Evolutionary conservation across 2,888 invertebrate species (phyloP).

Genomic region (Microplitis manilae): DNA sequence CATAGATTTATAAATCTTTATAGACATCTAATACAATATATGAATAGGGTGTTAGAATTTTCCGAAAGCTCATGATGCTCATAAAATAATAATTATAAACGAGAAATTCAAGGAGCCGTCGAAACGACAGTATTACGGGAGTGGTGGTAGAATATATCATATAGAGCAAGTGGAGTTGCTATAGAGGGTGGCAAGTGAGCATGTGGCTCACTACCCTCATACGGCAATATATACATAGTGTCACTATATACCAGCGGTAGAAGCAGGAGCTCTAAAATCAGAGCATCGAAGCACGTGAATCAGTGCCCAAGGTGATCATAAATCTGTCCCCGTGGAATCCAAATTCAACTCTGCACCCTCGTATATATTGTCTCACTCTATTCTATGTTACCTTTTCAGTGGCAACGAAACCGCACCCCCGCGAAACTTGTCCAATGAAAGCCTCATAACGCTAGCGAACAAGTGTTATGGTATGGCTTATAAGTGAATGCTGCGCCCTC

Average conservation of each 20-base stretch:
- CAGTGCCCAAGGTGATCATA: constrained; percentile 72
- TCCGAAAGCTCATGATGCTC: constrained; percentile 57
- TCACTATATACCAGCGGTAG: background rate
- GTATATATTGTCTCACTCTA: constrained; percentile 30
- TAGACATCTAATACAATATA: background rate
- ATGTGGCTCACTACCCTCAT: constrained; percentile 59
- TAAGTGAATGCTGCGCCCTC: constrained; percentile 71
- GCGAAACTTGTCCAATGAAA: constrained; percentile 45
- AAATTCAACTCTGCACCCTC: constrained; percentile 45
- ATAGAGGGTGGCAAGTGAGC: constrained; percentile 58
- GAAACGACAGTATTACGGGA: constrained; percentile 37
- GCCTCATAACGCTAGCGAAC: constrained; percentile 69
- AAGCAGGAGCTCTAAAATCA: background rate
- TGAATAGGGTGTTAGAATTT: constrained; percentile 49
- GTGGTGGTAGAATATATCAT: constrained; percentile 31
- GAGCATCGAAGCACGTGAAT: constrained; percentile 60
- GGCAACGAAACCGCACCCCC: constrained; percentile 45
- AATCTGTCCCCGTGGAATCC: constrained; percentile 66
- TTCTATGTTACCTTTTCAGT: background rate
- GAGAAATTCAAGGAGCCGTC: constrained; percentile 55
- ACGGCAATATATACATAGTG: background rate
- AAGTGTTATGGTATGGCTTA: constrained; percentile 72
- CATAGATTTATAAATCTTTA: background rate
- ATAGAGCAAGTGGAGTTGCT: constrained; percentile 18
- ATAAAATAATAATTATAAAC: constrained; percentile 65